Conservation (phyloP, 2,113 vertebrate species). For the Tragelaphus buxtoni region DNA sequence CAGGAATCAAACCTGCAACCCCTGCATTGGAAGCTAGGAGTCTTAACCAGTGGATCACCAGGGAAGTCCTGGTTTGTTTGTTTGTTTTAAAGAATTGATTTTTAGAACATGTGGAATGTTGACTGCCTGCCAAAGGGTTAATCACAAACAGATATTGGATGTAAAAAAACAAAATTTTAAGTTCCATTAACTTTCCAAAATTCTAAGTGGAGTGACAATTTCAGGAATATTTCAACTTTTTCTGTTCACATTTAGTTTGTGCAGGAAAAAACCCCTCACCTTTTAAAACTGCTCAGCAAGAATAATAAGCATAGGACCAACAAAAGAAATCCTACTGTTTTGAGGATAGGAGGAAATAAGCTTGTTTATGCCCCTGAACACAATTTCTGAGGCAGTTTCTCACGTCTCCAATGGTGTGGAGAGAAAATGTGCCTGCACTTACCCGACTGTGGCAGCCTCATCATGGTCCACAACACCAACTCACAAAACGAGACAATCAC, state of each 20-base stretch:
- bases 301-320: neutral
- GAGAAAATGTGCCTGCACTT: neutral
- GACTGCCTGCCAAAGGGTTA: neutral
- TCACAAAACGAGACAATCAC: neutral
- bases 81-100: neutral
- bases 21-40: neutral
- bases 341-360: neutral
- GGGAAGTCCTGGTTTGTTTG: neutral
- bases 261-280: neutral
- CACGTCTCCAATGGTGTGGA: neutral
- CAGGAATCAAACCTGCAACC: neutral
- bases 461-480: neutral
- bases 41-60: neutral
- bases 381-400: neutral
- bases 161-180: neutral
- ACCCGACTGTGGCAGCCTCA: neutral
- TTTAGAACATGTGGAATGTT: neutral
- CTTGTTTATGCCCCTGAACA: neutral
- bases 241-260: neutral
- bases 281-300: neutral
- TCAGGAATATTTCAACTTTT: neutral
- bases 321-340: neutral
- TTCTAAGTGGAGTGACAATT: neutral
- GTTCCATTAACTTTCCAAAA: neutral
- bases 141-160: neutral